Evolutionary conservation across 2,113 vertebrate species (phyloP).

Genomic region (Ochotona curzoniae): DNA sequence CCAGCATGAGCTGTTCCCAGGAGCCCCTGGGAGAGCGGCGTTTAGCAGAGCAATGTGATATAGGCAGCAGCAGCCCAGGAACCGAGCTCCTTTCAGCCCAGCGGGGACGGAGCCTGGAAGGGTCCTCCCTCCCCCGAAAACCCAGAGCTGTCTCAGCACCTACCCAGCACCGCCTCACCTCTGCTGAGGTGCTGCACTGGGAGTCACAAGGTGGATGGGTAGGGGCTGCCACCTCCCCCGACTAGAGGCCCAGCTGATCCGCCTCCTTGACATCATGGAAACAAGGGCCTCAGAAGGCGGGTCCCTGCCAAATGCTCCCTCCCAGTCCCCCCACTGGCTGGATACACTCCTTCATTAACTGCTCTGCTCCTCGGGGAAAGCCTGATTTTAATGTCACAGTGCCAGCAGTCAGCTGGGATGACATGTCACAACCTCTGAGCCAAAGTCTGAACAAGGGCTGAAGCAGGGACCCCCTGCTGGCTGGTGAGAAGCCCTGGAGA

Average conservation of each 20-base stretch:
- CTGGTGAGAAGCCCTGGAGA: fast-evolving
- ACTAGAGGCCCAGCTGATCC: constrained; percentile 37
- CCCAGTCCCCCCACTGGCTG: neutral
- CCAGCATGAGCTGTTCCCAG: neutral
- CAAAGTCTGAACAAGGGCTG: constrained; percentile 1
- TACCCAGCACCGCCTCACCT: constrained; percentile 9
- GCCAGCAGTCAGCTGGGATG: constrained; percentile 60
- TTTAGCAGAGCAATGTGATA: neutral
- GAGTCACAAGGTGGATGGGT: neutral
- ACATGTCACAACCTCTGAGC: constrained; percentile 43
- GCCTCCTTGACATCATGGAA: constrained; percentile 80
- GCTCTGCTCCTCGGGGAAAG: constrained; percentile 48
- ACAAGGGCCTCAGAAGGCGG: constrained; percentile 43
- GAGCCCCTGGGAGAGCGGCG: neutral
- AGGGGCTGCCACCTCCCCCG: neutral
- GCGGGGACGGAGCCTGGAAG: neutral
- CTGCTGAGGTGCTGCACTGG: neutral
- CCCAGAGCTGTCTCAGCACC: fast-evolving
- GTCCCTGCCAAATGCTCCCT: constrained; percentile 31
- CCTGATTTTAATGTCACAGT: constrained; percentile 58
- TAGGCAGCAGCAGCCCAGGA: neutral
- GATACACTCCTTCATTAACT: constrained; percentile 53
- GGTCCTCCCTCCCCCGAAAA: neutral
- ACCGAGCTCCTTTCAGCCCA: neutral
- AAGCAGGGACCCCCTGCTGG: neutral